Conservation (phyloP, 2,113 vertebrate genomes). For the Phainopepla nitens region DNA sequence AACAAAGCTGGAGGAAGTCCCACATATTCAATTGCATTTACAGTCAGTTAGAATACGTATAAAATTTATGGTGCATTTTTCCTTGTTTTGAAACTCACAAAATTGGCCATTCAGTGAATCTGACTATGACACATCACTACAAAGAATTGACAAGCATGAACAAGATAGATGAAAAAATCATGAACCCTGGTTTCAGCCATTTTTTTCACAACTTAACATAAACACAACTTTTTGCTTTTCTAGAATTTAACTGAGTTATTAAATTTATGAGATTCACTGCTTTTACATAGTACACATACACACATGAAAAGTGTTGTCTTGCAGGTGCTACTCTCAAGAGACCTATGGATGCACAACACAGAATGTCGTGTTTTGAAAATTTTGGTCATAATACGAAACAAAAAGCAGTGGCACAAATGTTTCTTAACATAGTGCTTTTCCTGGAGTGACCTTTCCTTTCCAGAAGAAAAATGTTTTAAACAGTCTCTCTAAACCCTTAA, state of each 20-base stretch:
- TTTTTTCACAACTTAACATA: neutral
- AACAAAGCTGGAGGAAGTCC: slow-evolving; percentile 71
- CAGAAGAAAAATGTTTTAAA: neutral
- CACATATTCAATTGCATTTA: slow-evolving; percentile 59
- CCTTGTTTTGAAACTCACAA: slow-evolving; percentile 54
- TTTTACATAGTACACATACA: accelerated
- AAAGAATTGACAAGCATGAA: neutral
- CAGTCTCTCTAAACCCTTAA: neutral
- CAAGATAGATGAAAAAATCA: neutral
- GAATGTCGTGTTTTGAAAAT: neutral
- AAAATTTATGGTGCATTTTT: slow-evolving; percentile 62
- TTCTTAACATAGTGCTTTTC: neutral
- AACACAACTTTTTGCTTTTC: neutral
- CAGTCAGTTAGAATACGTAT: slow-evolving; percentile 67
- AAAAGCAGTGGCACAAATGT: neutral
- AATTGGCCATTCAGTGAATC: slow-evolving; percentile 45
- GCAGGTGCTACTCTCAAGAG: neutral
- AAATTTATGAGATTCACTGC: neutral
- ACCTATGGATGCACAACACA: neutral
- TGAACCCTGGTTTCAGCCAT: neutral
- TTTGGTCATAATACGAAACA: neutral
- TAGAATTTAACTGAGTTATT: neutral
- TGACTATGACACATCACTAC: slow-evolving; percentile 33
- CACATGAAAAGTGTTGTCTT: neutral
- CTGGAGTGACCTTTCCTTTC: neutral